A percentile compares a stretch with the other conserved stretches of the same genome.
Conservation (phyloP, 2,113 vertebrate species). For the Dasyornis broadbenti region DNA sequence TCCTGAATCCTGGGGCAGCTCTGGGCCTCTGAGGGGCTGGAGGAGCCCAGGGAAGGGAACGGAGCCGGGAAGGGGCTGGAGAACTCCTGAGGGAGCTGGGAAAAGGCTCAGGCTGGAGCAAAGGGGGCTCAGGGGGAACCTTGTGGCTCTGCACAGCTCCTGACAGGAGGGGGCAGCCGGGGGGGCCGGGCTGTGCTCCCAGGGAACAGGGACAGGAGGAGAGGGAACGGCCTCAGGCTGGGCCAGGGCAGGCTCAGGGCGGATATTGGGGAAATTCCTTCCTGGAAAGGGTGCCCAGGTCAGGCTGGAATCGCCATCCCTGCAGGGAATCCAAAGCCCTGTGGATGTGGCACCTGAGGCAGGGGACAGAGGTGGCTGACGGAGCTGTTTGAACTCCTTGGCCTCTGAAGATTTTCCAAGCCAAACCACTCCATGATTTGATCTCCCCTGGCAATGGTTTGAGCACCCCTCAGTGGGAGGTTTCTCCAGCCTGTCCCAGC, state of each 20-base stretch:
- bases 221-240: not conserved
- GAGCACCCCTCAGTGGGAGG: rapidly evolving
- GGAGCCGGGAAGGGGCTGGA: not conserved
- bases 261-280: not conserved
- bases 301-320: not conserved
- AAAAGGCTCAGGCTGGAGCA: not conserved
- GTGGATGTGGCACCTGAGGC: not conserved
- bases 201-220: not conserved
- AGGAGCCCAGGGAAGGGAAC: not conserved
- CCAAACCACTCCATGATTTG: not conserved
- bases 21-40: not conserved
- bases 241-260: rapidly evolving
- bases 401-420: not conserved
- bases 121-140: not conserved
- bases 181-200: not conserved
- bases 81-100: not conserved
- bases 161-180: not conserved
- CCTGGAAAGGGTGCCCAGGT: rapidly evolving
- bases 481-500: not conserved
- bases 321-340: not conserved
- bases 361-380: not conserved
- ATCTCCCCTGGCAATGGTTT: rapidly evolving
- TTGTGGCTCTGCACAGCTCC: not conserved
- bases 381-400: rapidly evolving
- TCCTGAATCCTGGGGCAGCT: not conserved